Base-by-base conservation (phyloP, 2,797 vertebrate species). In the Microcaecilia unicolor region DNA sequence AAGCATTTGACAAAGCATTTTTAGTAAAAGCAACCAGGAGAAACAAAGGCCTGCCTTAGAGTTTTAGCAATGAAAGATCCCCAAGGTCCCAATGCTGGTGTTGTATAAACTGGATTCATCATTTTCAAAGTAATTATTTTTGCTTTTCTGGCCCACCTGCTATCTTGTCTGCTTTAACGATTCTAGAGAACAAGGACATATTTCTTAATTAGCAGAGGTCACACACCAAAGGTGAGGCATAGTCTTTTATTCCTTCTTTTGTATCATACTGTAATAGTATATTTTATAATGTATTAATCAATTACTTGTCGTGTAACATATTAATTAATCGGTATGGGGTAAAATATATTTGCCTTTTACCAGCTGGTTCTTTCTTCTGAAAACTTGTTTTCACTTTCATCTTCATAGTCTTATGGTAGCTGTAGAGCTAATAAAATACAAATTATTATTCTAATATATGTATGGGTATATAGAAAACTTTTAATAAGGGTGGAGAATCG, bases 91-190 rank as follows among this genome's bases (percentile, higher is more conserved):
- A 46, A 6, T 54, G 57, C 55, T 48, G 67, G 44, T 66, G 55
- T 51, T 67, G 64, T 51, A 55, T 55, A 44, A 12, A 58, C 50
- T 34, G 36, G 18, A 51, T 58, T 61, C 42, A 54, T 54, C 63
- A 44, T 38, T 62, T 70, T 70, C 48, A 22, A 44, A 61, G 55
- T 71, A 71, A 76, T 73, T 78, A 66, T 61, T 67, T 75, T 55
- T 64, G 38, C 58, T 52, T 55, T n/a, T 61, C 44, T 45, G 64
- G 52, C 34, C 51, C 48, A 66, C 57, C 55, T 69, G 55, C 48
- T 65, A 30, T 59, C 34, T 27, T 43, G 22, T 58, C 44, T 42
- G 51, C 44, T 56, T 67, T 62, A 64, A 67, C 55, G 43, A 59
- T 54, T 23, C 37, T 56, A 52, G 48, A 36, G 45, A 63, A 48